Evolutionary conservation across 2,888 invertebrate species (phyloP).

Genomic region (Thymelicus acteon): DNA sequence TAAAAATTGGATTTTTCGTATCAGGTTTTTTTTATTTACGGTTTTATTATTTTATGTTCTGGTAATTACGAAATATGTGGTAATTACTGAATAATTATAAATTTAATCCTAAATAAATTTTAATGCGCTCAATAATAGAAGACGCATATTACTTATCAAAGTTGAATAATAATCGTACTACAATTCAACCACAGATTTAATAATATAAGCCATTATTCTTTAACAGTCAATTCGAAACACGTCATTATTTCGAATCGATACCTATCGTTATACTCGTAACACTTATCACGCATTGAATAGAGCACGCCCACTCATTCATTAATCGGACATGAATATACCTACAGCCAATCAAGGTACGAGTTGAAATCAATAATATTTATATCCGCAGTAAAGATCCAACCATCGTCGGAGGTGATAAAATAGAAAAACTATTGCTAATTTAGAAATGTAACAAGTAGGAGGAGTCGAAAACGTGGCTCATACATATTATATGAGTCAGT

Average conservation of each 20-base stretch:
- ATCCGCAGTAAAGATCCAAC: neutral
- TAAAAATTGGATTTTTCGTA: neutral
- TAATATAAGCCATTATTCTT: neutral
- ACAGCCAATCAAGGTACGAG: slow-evolving; percentile 13
- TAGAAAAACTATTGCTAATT: neutral
- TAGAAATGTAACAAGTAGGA: neutral
- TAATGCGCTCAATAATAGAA: too few relatives aligned
- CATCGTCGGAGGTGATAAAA: neutral
- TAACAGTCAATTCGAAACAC: slow-evolving; percentile 1
- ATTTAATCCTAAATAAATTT: too few relatives aligned
- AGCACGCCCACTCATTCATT: slow-evolving; percentile 19
- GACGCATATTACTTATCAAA: neutral
- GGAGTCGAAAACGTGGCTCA: neutral
- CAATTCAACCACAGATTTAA: neutral
- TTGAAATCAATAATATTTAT: slow-evolving; percentile 6
- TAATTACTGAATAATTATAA: too few relatives aligned
- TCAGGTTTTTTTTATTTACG: neutral
- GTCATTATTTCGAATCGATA: neutral
- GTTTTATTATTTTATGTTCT: too few relatives aligned
- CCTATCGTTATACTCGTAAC: neutral
- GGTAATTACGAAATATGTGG: too few relatives aligned
- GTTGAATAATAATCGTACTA: neutral
- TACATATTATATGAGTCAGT: neutral
- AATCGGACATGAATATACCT: slow-evolving; percentile 9
- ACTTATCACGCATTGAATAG: slow-evolving; percentile 1